These are phyloP conservation scores for Tachycineta bicolor DNA, from an alignment of 2,113 vertebrate species.

Conservation along the genomic window DNA sequence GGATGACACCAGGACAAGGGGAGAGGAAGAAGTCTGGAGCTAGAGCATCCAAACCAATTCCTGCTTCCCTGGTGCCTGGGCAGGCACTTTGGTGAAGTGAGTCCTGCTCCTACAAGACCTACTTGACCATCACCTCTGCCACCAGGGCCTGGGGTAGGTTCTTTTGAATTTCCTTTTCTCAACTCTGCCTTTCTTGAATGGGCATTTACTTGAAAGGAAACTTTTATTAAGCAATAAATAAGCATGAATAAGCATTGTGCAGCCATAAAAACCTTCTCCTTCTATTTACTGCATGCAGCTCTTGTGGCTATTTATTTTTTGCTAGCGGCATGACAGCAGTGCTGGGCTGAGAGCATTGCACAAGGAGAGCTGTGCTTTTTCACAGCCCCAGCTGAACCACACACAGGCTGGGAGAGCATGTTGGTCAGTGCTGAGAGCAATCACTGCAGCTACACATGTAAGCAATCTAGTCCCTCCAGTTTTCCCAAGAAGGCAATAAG, in stretches of 20 bases:
- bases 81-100: not conserved
- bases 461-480: not conserved
- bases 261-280: not conserved
- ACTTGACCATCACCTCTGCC: not conserved
- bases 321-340: not conserved
- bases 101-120: not conserved
- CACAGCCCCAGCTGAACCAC: not conserved
- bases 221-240: not conserved
- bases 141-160: not conserved
- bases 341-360: not conserved
- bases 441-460: not conserved
- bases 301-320: not conserved
- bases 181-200: not conserved
- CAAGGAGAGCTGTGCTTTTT: not conserved
- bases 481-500: not conserved
- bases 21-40: not conserved
- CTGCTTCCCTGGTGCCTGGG: not conserved
- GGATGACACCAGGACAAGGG: not conserved
- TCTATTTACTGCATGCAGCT: not conserved
- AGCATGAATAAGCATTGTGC: not conserved
- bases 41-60: not conserved
- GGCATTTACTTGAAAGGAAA: not conserved
- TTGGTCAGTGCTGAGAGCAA: not conserved
- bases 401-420: not conserved
- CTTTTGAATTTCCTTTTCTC: not conserved